Evolutionary conservation across 2,888 invertebrate genomes (phyloP).

Genomic region (Hylaea fasciaria): DNA sequence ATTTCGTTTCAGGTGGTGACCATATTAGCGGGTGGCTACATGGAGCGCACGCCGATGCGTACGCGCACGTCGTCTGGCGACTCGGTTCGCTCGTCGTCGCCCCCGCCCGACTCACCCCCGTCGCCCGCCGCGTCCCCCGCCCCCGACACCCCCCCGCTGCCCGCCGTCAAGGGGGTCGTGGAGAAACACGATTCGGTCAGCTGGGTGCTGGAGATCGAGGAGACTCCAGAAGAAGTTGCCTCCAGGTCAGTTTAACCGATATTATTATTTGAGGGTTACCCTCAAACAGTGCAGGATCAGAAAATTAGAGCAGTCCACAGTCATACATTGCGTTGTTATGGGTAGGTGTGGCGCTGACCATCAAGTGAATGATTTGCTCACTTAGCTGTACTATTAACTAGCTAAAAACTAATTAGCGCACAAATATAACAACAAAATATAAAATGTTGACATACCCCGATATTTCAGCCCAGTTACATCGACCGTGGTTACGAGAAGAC

Average conservation of each 20-base stretch:
- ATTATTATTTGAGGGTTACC: no score
- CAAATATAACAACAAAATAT: no score
- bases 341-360: no score
- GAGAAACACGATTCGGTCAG: constrained; percentile 94
- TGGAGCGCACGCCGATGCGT: constrained; percentile 70
- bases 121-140: constrained; percentile 67
- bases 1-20: constrained; percentile 77
- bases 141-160: constrained; percentile 84
- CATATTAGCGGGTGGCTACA: constrained; percentile 74
- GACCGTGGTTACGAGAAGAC: no score
- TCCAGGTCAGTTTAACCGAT: constrained; percentile 67
- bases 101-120: constrained; percentile 74
- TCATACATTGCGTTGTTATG: no score
- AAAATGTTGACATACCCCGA: no score
- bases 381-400: no score
- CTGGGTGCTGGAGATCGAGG: constrained; percentile 93
- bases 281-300: no score
- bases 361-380: no score
- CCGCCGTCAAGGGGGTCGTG: constrained; percentile 92
- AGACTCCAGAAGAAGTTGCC: constrained; percentile 89
- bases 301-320: no score
- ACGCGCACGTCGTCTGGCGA: constrained; percentile 75
- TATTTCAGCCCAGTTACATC: no score
- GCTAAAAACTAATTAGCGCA: no score
- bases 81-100: constrained; percentile 70